A percentile compares a stretch with the other conserved stretches of the same genome.
Evolutionary conservation across 2,888 invertebrate species (phyloP).

Genomic region (Heteromurus nitidus): DNA sequence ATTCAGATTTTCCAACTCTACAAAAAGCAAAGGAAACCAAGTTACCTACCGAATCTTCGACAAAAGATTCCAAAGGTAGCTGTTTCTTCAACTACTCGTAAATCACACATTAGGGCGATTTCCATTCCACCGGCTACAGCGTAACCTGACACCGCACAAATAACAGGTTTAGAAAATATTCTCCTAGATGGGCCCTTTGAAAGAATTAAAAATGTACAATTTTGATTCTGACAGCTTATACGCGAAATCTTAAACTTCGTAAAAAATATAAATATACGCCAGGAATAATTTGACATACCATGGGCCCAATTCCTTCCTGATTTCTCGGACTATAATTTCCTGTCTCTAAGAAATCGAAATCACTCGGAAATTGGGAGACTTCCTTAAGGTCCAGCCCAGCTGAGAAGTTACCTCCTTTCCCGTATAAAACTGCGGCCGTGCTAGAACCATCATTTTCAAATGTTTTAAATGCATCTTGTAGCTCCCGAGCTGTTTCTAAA

Average conservation of each 20-base stretch:
- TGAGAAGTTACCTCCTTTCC: slow-evolving; percentile 95
- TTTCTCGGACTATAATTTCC: slow-evolving; percentile 72
- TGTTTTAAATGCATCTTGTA: slow-evolving; percentile 83
- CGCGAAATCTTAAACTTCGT: too few species aligned
- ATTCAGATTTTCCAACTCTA: background rate
- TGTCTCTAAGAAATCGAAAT: slow-evolving; percentile 76
- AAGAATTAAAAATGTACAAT: too few species aligned
- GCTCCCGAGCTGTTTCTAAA: slow-evolving; percentile 81
- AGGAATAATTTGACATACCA: too few species aligned
- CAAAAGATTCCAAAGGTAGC: slow-evolving; percentile 91
- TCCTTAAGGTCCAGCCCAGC: slow-evolving; percentile 92
- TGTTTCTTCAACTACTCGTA: slow-evolving; percentile 90
- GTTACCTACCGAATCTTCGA: slow-evolving; percentile 85
- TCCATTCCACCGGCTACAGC: slow-evolving; percentile 95
- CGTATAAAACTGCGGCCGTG: slow-evolving; percentile 87
- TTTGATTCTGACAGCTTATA: too few species aligned
- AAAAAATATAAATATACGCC: too few species aligned
- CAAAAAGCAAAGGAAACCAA: too few species aligned
- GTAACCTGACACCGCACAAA: slow-evolving; percentile 93
- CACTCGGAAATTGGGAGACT: slow-evolving; percentile 77
- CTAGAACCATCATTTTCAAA: slow-evolving; percentile 87
- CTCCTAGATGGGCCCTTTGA: slow-evolving; percentile 83
- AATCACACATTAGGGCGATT: slow-evolving; percentile 92
- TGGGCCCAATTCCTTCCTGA: slow-evolving; percentile 77
- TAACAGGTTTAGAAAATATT: slow-evolving; percentile 87